Conservation (phyloP, 2,888 invertebrate species). For the Drosophila pseudotakahashii region DNA sequence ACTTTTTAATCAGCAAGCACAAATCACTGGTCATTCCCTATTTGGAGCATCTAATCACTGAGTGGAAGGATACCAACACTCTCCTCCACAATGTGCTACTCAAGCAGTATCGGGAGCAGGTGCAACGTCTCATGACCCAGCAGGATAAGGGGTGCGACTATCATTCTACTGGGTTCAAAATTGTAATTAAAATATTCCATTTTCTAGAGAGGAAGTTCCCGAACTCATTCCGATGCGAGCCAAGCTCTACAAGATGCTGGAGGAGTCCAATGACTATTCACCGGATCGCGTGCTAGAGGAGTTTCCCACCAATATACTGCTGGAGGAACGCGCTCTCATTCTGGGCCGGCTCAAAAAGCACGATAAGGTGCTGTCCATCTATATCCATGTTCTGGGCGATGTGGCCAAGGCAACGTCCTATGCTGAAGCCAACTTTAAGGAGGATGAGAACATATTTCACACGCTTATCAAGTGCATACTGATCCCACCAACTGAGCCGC, state of each 20-base stretch:
- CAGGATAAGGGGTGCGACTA: conserved; percentile 47
- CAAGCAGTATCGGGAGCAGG: conserved; percentile 93
- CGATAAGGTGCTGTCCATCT: conserved; percentile 96
- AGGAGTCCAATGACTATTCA: conserved; percentile 91
- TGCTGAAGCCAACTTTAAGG: conserved; percentile 89
- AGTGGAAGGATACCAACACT: conserved; percentile 94
- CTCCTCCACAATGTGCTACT: conserved; percentile 96
- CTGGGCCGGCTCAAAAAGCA: conserved; percentile 95
- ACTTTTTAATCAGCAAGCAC: conserved; percentile 93
- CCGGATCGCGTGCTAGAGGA: conserved; percentile 94
- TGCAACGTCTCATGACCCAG: conserved; percentile 83
- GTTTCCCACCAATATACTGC: conserved; percentile 93
- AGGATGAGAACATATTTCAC: conserved; percentile 81
- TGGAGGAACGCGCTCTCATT: conserved; percentile 97
- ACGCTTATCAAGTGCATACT: conserved; percentile 84
- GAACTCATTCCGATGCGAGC: conserved; percentile 84
- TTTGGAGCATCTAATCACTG: conserved; percentile 95
- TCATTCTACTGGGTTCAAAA: background rate
- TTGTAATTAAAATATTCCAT: background rate
- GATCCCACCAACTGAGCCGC: conserved; percentile 84
- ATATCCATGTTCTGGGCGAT: conserved; percentile 94
- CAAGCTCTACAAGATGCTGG: conserved; percentile 91
- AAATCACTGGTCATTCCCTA: conserved; percentile 94
- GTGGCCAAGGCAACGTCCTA: conserved; percentile 93
- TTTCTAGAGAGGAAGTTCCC: conserved; percentile 50